A percentile compares a stretch with the other conserved stretches of the same genome.
phyloP scores from a whole-genome alignment of 2,113 vertebrate genomes.

The Ptilonorhynchus violaceus region DNA sequence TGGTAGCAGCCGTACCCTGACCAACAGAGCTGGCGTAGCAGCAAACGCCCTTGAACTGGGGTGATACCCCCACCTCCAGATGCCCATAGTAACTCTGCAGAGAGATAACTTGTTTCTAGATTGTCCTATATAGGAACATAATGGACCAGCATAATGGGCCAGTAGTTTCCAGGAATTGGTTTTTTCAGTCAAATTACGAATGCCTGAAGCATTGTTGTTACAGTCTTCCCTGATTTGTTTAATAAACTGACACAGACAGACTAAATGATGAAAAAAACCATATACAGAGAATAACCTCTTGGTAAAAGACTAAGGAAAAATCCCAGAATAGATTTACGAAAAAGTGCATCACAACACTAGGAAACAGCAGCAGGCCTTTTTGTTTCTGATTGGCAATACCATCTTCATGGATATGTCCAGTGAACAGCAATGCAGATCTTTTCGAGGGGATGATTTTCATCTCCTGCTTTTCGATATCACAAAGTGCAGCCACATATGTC shows the following conservation, averaged over 20 bases:
- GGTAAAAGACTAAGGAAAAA: not conserved
- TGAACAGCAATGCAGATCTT: not conserved
- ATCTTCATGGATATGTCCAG: not conserved
- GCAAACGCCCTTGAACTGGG: not conserved
- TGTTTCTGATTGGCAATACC: not conserved
- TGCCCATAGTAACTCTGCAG: not conserved
- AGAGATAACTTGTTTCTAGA: not conserved
- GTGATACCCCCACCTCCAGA: not conserved
- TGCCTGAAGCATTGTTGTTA: not conserved
- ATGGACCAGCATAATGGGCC: not conserved
- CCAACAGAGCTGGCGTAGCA: accelerated
- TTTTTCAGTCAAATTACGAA: constrained; percentile 16
- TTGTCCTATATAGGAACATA: not conserved
- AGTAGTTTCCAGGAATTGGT: not conserved
- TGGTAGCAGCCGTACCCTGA: accelerated
- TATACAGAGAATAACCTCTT: not conserved
- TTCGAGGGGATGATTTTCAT: not conserved
- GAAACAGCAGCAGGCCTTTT: not conserved
- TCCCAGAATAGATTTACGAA: constrained; percentile 6
- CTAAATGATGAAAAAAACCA: constrained; percentile 6
- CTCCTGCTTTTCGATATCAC: not conserved
- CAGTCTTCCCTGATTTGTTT: constrained; percentile 24
- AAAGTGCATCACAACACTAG: not conserved
- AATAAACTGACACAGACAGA: not conserved
- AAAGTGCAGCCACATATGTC: not conserved